Evolutionary conservation across 2,797 vertebrate genomes (phyloP).

Genomic region (Onychomys leucogaster): DNA sequence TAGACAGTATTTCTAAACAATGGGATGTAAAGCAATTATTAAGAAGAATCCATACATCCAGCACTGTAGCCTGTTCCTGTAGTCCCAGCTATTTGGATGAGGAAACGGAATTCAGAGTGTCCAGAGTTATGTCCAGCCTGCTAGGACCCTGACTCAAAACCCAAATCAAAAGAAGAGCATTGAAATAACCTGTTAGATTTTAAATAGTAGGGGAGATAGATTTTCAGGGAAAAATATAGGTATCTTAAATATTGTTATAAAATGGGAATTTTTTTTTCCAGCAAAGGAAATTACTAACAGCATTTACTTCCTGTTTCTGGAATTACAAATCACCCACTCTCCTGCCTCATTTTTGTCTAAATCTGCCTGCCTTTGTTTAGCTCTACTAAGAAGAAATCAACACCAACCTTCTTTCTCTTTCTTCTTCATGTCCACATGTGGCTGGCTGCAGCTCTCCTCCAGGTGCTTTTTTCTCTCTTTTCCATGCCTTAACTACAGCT

Average conservation of each 20-base stretch:
- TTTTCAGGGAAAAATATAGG: neutral
- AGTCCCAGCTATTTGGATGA: neutral
- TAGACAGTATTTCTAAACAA: slow-evolving; percentile 2
- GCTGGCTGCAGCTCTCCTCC: neutral
- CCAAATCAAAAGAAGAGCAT: neutral
- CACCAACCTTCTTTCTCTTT: neutral
- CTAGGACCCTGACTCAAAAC: neutral
- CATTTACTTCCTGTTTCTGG: neutral
- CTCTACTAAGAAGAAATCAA: neutral
- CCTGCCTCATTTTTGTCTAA: neutral
- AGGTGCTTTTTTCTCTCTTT: neutral
- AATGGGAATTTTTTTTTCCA: slow-evolving; percentile 43
- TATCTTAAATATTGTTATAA: neutral
- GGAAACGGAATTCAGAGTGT: too few species aligned
- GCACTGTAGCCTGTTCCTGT: neutral
- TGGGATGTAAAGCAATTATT: neutral
- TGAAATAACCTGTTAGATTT: neutral
- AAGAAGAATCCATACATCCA: neutral
- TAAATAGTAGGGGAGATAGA: neutral
- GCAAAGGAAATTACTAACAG: neutral
- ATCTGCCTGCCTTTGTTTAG: neutral
- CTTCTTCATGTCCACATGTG: neutral
- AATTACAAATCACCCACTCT: neutral
- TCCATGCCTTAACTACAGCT: neutral
- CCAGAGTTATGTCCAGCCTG: neutral